Percentiles rank a stretch among this genome's conserved stretches.
Evolutionary conservation across 2,113 vertebrate genomes (phyloP).

Genomic region (Herpetotheres cachinnans): DNA sequence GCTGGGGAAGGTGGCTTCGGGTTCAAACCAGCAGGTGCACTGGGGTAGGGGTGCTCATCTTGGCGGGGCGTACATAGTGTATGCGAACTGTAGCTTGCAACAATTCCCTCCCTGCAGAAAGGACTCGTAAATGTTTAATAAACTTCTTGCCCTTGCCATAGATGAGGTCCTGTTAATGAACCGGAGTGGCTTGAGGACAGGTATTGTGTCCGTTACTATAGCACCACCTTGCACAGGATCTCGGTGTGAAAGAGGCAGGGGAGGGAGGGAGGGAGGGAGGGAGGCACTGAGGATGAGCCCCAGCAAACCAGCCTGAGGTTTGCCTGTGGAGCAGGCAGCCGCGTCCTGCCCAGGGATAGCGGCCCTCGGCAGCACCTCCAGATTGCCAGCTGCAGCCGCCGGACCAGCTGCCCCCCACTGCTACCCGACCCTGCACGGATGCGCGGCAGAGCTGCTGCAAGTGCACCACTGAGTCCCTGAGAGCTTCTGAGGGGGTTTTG

Average conservation of each 20-base stretch:
- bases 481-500: not conserved
- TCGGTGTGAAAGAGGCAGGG: not conserved
- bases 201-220: slow-evolving; percentile 76
- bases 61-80: rapidly evolving
- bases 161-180: slow-evolving; percentile 59
- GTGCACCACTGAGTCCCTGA: not conserved
- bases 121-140: slow-evolving; percentile 71
- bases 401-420: not conserved
- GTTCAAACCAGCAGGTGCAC: not conserved
- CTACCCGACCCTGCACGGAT: not conserved
- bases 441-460: not conserved
- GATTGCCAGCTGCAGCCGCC: not conserved
- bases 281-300: slow-evolving; percentile 37
- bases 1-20: not conserved
- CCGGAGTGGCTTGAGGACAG: slow-evolving; percentile 63
- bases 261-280: slow-evolving; percentile 19
- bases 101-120: not conserved
- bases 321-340: not conserved
- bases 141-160: slow-evolving; percentile 43
- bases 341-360: not conserved
- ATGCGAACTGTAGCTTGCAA: not conserved
- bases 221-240: slow-evolving; percentile 67
- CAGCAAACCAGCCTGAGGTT: slow-evolving; percentile 8
- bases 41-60: not conserved
- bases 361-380: not conserved